Conservation (phyloP, 1,140 invertebrate species). For the Calycopis cecrops region DNA sequence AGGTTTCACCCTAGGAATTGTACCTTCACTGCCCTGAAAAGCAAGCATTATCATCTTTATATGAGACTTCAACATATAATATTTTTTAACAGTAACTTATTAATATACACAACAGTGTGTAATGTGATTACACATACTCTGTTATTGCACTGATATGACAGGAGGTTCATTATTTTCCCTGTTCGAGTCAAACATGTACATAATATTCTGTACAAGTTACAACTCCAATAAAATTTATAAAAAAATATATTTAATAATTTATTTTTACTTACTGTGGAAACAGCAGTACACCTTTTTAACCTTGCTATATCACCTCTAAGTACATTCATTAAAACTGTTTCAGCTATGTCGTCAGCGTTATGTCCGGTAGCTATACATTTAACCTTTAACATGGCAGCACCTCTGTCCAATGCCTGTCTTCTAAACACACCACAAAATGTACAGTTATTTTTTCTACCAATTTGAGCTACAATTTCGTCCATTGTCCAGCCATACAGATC, state of each 20-base stretch:
- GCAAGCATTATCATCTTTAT: too few species aligned
- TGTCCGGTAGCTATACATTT: constrained; percentile 98
- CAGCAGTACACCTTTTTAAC: constrained; percentile 92
- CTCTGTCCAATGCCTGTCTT: constrained; percentile 96
- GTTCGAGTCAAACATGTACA: too few species aligned
- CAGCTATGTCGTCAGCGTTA: constrained; percentile 99
- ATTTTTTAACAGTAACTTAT: too few species aligned
- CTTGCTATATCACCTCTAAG: constrained; percentile 96
- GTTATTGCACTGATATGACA: too few species aligned
- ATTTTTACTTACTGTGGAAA: constrained; percentile 83
- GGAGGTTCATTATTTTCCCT: too few species aligned
- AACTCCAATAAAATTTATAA: not conserved
- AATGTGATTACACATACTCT: too few species aligned
- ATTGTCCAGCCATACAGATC: constrained; percentile 99
- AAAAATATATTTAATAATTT: too few species aligned
- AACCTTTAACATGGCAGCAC: constrained; percentile 90
- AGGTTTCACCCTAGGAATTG: constrained; percentile 96
- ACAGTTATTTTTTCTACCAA: constrained; percentile 98
- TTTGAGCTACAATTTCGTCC: constrained; percentile 97
- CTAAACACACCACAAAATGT: constrained; percentile 99
- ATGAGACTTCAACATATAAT: too few species aligned
- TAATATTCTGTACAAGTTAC: too few species aligned
- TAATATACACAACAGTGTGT: too few species aligned
- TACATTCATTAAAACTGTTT: constrained; percentile 99
- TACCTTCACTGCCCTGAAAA: constrained; percentile 86